Evolutionary conservation across 1,140 invertebrate genomes (phyloP), one percentile per base, ranked within the genome.

Genomic region (Hylyphantes graminicola): DNA sequence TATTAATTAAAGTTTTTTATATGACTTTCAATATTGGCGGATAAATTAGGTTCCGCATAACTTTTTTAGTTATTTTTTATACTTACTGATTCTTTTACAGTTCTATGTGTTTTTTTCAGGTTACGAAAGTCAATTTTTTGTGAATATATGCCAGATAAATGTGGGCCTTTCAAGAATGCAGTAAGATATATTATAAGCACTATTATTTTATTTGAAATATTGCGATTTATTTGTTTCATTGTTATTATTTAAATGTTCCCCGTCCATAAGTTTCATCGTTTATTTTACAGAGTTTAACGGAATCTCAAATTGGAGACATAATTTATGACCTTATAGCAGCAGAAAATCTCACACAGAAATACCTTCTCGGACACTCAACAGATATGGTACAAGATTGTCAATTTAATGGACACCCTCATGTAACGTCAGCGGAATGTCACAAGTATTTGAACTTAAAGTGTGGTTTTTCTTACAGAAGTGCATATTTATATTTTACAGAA

Each of bases 371-470:
- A n/a, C 81, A 84, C 48, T 12, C 19, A 0, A 9, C 51, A 0
- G 53, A 67, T 11, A 75, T 84, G 72, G 61, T 84, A 6, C 72
- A 76, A 9, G 59, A 53, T 8, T 84, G 81, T 12, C 67, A 51
- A 15, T 84, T 84, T 35, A 84, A 75, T 12, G 81, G 81, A 57
- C 63, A 15, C 7, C 81, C 81, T 0, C 35, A 35, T 17, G 15
- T 75, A 7, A 17, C 53, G 0, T 61, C 57, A 67, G 64, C 57
- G 21, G 72, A 84, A 68, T 79, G 76, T 19, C 6, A 19, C 8
- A 17, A 48, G 76, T 79, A 48, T 21, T 61, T 17, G 6, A 61
- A 17, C 57, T 15, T 35, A 35, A 5, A 2, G 35, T 35, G 35
- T 35, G 35, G 5, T 35, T 35, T n/a, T 35, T 35, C 35, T 35